Percentiles rank a stretch among this genome's conserved stretches.
Conservation (phyloP, 2,113 vertebrate species). For the Tringa solitaria region DNA sequence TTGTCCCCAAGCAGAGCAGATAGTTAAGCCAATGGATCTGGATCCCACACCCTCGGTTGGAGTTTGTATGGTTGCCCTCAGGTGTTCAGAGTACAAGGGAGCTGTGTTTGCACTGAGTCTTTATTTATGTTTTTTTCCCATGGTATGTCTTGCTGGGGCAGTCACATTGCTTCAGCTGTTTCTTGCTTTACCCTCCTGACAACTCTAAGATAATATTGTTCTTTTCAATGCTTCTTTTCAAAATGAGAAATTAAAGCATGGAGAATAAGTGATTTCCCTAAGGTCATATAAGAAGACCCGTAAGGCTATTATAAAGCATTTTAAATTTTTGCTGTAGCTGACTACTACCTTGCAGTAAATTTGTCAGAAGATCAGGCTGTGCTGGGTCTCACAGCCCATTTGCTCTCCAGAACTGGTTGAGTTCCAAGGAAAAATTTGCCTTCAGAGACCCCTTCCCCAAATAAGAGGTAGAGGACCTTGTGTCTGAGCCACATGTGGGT, state of each 20-base stretch:
- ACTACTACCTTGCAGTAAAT: neutral
- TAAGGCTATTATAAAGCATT: neutral
- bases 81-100: neutral
- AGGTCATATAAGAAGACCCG: neutral
- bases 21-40: neutral
- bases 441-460: neutral
- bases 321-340: neutral
- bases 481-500: neutral
- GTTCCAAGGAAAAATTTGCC: slow-evolving; percentile 4
- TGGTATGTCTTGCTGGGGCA: neutral
- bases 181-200: slow-evolving; percentile 2
- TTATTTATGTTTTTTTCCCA: neutral
- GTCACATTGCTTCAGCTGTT: neutral
- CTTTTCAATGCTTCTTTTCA: neutral
- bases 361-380: neutral
- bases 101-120: neutral
- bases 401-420: slow-evolving; percentile 7
- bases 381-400: slow-evolving; percentile 8
- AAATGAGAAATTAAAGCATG: neutral
- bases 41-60: neutral
- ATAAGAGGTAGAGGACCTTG: neutral
- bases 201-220: slow-evolving; percentile 4
- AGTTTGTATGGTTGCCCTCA: neutral
- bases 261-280: neutral
- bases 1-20: neutral